These are phyloP conservation scores for Sarcophaga bullata DNA, from an alignment of 1,140 invertebrate genomes.

Conservation along the genomic window DNA sequence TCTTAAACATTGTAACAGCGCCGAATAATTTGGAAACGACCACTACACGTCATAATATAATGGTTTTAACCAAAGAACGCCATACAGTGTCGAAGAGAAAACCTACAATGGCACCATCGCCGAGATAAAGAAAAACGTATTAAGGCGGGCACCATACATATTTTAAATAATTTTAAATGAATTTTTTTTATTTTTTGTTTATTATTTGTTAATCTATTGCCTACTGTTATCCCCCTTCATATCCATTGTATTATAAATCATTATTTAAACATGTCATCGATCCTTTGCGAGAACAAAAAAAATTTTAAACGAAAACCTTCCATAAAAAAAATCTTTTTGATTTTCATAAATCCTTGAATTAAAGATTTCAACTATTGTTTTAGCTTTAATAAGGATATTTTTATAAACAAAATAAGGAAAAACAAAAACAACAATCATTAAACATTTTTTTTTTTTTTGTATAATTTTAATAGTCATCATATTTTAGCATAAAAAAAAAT, in stretches of 20 bases:
- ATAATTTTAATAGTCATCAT: background rate
- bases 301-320: no score
- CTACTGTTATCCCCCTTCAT: background rate
- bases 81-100: conserved; percentile 31
- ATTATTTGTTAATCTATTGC: background rate
- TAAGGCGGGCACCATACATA: no score
- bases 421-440: no score
- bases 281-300: background rate
- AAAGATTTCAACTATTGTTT: background rate
- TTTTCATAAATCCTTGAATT: background rate
- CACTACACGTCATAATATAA: conserved; percentile 37
- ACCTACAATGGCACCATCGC: conserved; percentile 59
- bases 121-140: conserved; percentile 52
- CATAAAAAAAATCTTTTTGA: background rate
- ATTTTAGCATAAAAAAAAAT: background rate
- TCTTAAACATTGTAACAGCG: conserved; percentile 63
- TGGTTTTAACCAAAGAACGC: conserved; percentile 5
- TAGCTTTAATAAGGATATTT: background rate
- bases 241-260: conserved; percentile 37
- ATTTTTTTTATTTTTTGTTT: no score
- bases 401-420: no score
- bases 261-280: background rate
- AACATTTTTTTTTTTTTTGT: no score
- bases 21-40: conserved; percentile 49
- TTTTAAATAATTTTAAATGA: no score